Conservation (phyloP, 2,113 vertebrate species). For the Turdus rufiventris region DNA sequence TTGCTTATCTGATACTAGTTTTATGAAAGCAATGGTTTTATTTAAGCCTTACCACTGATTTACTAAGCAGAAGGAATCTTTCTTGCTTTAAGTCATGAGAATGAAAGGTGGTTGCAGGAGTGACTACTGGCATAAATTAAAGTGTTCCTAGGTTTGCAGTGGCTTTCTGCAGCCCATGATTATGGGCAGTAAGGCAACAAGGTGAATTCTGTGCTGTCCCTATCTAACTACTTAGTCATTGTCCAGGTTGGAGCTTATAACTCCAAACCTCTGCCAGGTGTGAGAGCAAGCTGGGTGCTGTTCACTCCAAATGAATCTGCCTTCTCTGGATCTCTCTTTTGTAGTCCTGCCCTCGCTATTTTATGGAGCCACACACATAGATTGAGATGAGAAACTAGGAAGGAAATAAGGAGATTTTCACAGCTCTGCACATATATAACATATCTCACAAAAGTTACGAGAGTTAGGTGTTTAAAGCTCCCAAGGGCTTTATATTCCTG, state of each 20-base stretch:
- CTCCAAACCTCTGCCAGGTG: neutral
- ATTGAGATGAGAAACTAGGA: neutral
- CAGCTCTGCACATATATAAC: neutral
- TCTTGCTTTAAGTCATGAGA: neutral
- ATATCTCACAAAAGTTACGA: neutral
- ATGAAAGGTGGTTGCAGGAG: neutral
- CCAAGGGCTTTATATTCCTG: neutral
- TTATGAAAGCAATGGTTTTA: neutral
- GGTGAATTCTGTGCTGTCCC: neutral
- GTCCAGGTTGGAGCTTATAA: neutral
- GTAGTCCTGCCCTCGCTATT: neutral
- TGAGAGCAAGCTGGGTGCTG: neutral
- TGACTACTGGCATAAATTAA: neutral
- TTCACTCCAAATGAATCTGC: neutral
- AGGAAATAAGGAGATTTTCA: neutral
- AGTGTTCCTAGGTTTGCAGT: neutral
- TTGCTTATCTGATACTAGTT: neutral
- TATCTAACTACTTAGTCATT: neutral
- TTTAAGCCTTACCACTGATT: neutral
- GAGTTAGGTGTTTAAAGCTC: neutral
- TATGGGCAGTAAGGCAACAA: neutral
- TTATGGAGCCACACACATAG: neutral
- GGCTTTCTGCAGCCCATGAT: neutral
- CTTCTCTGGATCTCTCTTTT: neutral
- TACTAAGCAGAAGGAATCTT: neutral